Conservation (phyloP, 2,888 invertebrate species). For the Tetramorium bicarinatum region DNA sequence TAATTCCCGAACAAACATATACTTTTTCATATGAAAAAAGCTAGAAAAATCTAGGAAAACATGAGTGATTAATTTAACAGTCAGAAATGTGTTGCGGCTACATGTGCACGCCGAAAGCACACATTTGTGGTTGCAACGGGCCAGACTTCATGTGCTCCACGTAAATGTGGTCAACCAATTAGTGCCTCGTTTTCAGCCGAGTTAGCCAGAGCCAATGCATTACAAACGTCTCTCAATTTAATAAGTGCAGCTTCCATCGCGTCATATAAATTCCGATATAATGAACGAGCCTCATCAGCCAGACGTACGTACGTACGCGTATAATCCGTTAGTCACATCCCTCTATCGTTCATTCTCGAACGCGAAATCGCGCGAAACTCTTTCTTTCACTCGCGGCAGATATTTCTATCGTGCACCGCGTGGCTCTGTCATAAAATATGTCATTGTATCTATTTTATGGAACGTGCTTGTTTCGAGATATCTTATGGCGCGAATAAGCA, state of each 20-base stretch:
- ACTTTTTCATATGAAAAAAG: constrained; percentile 36
- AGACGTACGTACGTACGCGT: neutral
- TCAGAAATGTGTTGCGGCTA: constrained; percentile 60
- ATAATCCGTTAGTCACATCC: constrained; percentile 2
- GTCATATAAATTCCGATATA: constrained; percentile 13
- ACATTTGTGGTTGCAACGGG: constrained; percentile 60
- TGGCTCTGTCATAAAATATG: neutral
- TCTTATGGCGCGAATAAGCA: neutral
- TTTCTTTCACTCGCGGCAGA: neutral
- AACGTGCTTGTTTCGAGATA: neutral
- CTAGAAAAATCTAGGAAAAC: constrained; percentile 38
- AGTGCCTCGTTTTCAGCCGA: constrained; percentile 65
- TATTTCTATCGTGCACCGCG: neutral
- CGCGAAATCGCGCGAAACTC: neutral
- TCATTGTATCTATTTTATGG: neutral
- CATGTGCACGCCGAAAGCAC: constrained; percentile 48
- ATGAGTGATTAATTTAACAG: constrained; percentile 68
- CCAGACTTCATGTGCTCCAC: constrained; percentile 59
- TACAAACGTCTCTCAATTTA: constrained; percentile 56
- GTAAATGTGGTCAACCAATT: constrained; percentile 71
- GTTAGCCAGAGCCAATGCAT: constrained; percentile 58
- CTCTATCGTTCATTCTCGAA: neutral
- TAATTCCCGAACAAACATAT: constrained; percentile 10
- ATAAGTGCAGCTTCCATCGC: constrained; percentile 45
- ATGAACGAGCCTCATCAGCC: neutral